Percentiles rank a stretch among this genome's conserved stretches.
Evolutionary conservation across 2,888 invertebrate species (phyloP).

Genomic region (Serrognathus titanus): DNA sequence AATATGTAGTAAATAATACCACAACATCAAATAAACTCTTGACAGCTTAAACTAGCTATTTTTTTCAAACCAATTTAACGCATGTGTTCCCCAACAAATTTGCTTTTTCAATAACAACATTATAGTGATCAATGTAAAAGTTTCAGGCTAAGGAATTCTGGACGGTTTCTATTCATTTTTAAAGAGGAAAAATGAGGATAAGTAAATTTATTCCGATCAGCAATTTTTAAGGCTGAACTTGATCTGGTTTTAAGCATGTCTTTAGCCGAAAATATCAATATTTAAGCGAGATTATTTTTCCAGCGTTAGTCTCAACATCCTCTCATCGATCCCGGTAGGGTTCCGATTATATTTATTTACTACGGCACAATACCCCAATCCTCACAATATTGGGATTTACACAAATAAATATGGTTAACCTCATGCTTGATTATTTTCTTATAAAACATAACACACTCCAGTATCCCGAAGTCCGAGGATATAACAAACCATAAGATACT

Average conservation of each 20-base stretch:
- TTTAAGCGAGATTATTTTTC: conserved; percentile 29
- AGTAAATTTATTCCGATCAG: neutral
- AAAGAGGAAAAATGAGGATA: neutral
- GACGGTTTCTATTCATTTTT: too few species aligned
- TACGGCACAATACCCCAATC: conserved; percentile 28
- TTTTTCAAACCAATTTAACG: too few species aligned
- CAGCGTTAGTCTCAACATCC: conserved; percentile 25
- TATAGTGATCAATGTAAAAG: too few species aligned
- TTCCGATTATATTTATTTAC: conserved; percentile 25
- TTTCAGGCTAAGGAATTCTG: too few species aligned
- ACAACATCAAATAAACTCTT: too few species aligned
- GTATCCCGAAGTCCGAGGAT: conserved; percentile 10
- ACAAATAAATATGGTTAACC: conserved; percentile 25
- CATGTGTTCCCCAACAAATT: too few species aligned
- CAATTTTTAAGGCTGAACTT: conserved; percentile 6
- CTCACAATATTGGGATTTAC: conserved; percentile 28
- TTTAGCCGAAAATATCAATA: conserved; percentile 26
- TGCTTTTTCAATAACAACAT: too few species aligned
- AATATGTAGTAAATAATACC: too few species aligned
- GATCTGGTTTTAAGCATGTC: conserved; percentile 21
- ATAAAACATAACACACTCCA: conserved; percentile 18
- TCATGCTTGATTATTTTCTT: conserved; percentile 27
- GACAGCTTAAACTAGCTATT: too few species aligned
- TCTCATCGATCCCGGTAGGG: conserved; percentile 23
- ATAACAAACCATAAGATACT: conserved; percentile 23